Base-by-base conservation (phyloP, 2,797 vertebrate species). In the Octomys mimax region DNA sequence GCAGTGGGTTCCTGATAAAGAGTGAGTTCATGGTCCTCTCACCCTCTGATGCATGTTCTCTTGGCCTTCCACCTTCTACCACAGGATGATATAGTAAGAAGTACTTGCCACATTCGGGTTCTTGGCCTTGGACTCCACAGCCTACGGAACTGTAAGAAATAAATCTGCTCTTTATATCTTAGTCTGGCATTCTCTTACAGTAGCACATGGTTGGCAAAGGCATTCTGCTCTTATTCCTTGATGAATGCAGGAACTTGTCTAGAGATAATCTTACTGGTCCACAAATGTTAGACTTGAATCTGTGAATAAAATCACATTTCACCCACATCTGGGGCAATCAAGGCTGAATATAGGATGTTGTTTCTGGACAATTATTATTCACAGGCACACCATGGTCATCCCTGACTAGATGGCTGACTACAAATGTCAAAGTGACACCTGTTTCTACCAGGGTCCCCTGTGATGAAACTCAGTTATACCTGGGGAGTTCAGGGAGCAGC, bases 191-290 rank as follows among this genome's bases (percentile, higher is more conserved):
- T n/a, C 42, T 61, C 19, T 66, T 26, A n/a, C 2, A 73, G 64
- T 54, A 80, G n/a, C 73, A 80, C 14, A 86, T 62, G 39, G 52
- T 79, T 13, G 8, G 22, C 26, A 83, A 54, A 85, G 81, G 31
- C 13, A n/a, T 16, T 90, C 87, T 91, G 21, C 39, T 70, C 36
- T 68, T 86, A 70, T 59, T 85, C 82, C 93, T 81, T 49, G 81
- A 68, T 28, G 26, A 79, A 66, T 6, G 0, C 9, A 52, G 9
- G 24, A 33, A 66, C 71, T 95, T 75, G 49, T 64, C 80, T 10
- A 39, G 46, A 91, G 42, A 49, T 42, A 14, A 62, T 79, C 46
- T 91, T 78, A 33, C 1, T 61, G 54, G 66, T 16, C 28, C 4
- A 49, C 1, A 71, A 91, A 92, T 82, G 68, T n/a, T 3, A 68